Conservation (phyloP, 2,888 invertebrate species). For the Idaea dimidiata region DNA sequence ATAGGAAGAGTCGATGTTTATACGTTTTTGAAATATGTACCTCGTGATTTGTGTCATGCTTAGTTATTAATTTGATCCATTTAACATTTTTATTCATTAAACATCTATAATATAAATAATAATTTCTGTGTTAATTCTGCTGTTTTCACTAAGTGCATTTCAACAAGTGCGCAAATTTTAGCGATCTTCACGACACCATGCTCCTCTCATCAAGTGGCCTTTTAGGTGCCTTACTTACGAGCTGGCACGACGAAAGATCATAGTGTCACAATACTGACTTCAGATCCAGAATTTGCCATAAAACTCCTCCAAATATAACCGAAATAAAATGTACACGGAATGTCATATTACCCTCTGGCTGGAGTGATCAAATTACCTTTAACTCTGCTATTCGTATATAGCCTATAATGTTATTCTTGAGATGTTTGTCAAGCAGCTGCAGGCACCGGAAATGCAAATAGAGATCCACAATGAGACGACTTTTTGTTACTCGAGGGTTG, state of each 20-base stretch:
- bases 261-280: constrained; percentile 50
- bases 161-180: background rate
- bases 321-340: constrained; percentile 50
- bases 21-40: too few species aligned
- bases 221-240: constrained; percentile 47
- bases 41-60: too few species aligned
- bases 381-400: too few species aligned
- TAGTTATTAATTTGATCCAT: too few species aligned
- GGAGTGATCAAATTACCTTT: background rate
- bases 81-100: too few species aligned
- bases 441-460: constrained; percentile 20
- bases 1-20: too few species aligned
- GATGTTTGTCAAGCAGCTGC: constrained; percentile 17
- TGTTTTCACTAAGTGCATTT: background rate
- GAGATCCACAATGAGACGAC: constrained; percentile 26
- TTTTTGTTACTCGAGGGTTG: constrained; percentile 45
- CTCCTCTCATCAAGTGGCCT: constrained; percentile 31
- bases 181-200: constrained; percentile 19
- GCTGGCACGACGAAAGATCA: constrained; percentile 55
- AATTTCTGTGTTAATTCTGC: background rate
- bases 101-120: too few species aligned
- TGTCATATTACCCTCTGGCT: constrained; percentile 41
- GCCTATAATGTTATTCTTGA: background rate
- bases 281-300: constrained; percentile 45
- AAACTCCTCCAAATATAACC: constrained; percentile 42